Conservation (phyloP, 2,888 invertebrate species). For the Podotricha telesiphe region DNA sequence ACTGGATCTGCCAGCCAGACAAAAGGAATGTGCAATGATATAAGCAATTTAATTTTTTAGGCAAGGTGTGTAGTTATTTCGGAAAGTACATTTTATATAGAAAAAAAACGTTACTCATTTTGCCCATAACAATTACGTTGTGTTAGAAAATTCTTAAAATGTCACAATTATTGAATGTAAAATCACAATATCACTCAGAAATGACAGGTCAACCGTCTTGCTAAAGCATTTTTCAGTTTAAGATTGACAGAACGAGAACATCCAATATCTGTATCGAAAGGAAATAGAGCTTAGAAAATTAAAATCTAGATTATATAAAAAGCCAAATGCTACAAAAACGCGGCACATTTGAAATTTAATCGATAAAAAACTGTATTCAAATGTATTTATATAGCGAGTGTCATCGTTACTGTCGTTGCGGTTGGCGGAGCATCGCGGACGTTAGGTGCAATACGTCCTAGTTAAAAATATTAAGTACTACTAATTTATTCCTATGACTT, state of each 20-base stretch:
- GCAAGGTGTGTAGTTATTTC: no score
- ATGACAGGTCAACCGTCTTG: not conserved
- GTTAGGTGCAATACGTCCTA: slow-evolving; percentile 55
- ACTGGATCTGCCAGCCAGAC: no score
- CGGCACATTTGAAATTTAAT: slow-evolving; percentile 23
- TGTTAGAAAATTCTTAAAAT: no score
- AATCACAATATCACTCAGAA: not conserved
- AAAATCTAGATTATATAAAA: slow-evolving; percentile 22
- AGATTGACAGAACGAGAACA: not conserved
- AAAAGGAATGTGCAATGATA: no score
- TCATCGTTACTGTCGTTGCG: slow-evolving; percentile 48
- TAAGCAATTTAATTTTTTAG: no score
- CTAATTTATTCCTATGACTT: no score
- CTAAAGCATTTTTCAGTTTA: not conserved
- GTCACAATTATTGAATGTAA: not conserved
- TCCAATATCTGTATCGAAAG: not conserved
- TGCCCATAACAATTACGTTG: no score
- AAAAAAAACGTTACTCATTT: no score
- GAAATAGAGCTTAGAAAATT: slow-evolving; percentile 8
- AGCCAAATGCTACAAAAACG: slow-evolving; percentile 3
- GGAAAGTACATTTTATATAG: no score
- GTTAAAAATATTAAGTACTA: slow-evolving; percentile 11
- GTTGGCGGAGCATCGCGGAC: slow-evolving; percentile 58
- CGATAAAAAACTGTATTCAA: slow-evolving; percentile 16
- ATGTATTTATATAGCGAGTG: slow-evolving; percentile 35